These are phyloP conservation scores for Oreonectes daqikongensis DNA, from an alignment of 2,797 vertebrate genomes.

Conservation along the genomic window DNA sequence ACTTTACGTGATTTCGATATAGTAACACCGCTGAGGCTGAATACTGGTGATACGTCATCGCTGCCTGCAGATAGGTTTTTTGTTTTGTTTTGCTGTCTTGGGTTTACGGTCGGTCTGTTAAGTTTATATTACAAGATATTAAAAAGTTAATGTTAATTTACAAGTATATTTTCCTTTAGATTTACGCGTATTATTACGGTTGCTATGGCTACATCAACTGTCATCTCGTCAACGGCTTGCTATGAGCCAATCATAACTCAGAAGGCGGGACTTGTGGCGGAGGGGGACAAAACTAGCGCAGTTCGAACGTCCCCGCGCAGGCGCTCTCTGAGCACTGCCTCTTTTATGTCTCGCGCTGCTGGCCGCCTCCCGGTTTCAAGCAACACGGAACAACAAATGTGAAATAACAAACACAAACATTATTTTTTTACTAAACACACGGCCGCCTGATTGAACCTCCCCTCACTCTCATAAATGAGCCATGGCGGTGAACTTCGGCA, in stretches of 20 bases:
- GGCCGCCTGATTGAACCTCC: no score
- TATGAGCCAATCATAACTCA: slow-evolving; percentile 11
- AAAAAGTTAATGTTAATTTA: no score
- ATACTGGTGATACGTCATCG: no score
- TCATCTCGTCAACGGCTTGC: background rate
- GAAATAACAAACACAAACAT: slow-evolving; percentile 55
- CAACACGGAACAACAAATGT: slow-evolving; percentile 60
- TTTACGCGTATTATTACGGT: background rate
- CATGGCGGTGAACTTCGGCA: slow-evolving; percentile 92
- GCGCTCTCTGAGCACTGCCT: slow-evolving; percentile 28
- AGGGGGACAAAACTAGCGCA: background rate
- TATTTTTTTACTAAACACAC: background rate
- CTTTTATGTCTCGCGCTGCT: slow-evolving; percentile 46
- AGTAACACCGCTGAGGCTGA: no score
- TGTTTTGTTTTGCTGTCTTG: no score
- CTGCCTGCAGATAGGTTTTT: no score
- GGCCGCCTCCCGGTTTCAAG: slow-evolving; percentile 57
- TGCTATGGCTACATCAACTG: background rate
- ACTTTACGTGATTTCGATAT: no score
- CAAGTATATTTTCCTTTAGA: no score
- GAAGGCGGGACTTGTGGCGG: slow-evolving; percentile 18
- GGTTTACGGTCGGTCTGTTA: no score
- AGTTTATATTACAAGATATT: no score
- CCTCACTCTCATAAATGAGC: slow-evolving; percentile 62
- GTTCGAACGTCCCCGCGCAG: slow-evolving; percentile 32